Evolutionary conservation across 1,140 invertebrate genomes (phyloP).

Genomic region (Mercenaria mercenaria): DNA sequence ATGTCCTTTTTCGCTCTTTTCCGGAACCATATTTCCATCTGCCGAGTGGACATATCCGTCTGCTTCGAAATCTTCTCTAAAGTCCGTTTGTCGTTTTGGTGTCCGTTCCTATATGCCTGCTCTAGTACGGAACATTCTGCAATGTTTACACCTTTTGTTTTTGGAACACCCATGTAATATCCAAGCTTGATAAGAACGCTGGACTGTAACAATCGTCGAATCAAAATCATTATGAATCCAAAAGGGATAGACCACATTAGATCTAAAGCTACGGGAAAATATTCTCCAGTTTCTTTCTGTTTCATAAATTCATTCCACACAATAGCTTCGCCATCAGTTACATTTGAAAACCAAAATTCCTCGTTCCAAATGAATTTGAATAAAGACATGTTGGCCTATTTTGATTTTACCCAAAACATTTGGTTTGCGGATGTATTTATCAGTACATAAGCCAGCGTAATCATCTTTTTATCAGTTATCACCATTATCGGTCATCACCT

Average conservation of each 20-base stretch:
- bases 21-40: constrained; percentile 43
- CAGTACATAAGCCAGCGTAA: too few species aligned
- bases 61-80: constrained; percentile 29
- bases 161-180: background rate
- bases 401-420: too few species aligned
- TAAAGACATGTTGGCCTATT: background rate
- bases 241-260: background rate
- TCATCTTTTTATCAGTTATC: too few species aligned
- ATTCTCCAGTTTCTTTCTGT: background rate
- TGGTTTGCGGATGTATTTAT: too few species aligned
- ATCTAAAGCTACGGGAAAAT: background rate
- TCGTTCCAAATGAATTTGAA: background rate
- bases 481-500: too few species aligned
- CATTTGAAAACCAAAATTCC: background rate
- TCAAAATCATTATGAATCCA: background rate
- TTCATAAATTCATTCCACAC: background rate
- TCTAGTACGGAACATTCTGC: background rate
- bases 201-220: background rate
- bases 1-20: background rate
- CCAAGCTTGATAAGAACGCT: background rate
- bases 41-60: background rate
- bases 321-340: background rate
- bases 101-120: background rate
- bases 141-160: background rate
- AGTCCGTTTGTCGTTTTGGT: background rate